A percentile compares a stretch with the other conserved stretches of the same genome.
Conservation (phyloP, 2,113 vertebrate genomes). For the Cichladusa arquata region DNA sequence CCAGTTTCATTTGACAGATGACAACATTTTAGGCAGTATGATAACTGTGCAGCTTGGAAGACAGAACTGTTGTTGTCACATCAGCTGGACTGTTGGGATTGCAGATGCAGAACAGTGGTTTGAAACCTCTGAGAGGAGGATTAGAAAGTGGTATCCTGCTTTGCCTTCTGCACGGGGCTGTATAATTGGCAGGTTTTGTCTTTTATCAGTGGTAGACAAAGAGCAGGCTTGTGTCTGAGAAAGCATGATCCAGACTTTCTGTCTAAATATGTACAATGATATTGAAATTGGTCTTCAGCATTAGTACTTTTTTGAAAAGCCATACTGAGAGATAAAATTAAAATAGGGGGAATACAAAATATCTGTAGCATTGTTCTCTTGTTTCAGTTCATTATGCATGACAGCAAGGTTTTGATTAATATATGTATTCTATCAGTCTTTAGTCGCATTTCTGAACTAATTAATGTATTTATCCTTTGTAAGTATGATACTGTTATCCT, state of each 20-base stretch:
- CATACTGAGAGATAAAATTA: not conserved
- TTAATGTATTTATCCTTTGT: not conserved
- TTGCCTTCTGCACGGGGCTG: not conserved
- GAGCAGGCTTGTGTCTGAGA: not conserved
- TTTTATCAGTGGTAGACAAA: not conserved
- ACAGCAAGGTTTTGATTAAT: not conserved
- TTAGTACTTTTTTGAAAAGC: not conserved
- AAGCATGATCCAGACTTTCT: not conserved
- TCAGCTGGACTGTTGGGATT: not conserved
- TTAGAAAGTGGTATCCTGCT: not conserved
- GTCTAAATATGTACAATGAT: not conserved
- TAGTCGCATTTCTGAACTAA: not conserved
- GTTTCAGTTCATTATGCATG: not conserved
- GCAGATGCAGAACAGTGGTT: not conserved
- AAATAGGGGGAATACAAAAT: not conserved
- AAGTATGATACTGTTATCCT: not conserved
- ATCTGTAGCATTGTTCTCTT: not conserved
- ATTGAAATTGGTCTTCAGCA: not conserved
- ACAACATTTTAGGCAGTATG: not conserved
- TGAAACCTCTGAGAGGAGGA: not conserved
- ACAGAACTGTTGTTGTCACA: not conserved
- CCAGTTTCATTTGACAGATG: not conserved
- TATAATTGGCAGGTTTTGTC: not conserved
- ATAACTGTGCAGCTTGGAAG: not conserved
- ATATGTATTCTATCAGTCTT: not conserved